Conservation (phyloP, 2,113 vertebrate genomes). For the Orthochromis malagaraziensis region DNA sequence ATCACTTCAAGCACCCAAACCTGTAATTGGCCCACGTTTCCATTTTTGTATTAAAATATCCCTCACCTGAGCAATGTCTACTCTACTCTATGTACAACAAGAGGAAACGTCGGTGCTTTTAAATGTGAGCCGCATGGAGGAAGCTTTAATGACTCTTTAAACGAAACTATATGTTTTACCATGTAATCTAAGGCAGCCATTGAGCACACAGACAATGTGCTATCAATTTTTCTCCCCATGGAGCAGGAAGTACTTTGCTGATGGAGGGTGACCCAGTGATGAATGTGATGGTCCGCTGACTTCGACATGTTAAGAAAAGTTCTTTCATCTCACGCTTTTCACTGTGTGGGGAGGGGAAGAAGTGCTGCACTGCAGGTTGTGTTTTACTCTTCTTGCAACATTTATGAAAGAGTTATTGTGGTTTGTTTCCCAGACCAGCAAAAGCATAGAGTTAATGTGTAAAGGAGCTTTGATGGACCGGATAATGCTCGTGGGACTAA, state of each 20-base stretch:
- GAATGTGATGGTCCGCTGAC: slow-evolving; percentile 71
- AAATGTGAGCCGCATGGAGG: neutral
- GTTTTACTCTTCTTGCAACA: neutral
- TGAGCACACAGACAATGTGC: slow-evolving; percentile 41
- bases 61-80: neutral
- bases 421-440: neutral
- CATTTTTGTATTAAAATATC: neutral
- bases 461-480: neutral
- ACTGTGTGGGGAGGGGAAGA: neutral
- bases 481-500: neutral
- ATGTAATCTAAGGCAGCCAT: neutral
- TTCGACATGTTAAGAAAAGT: slow-evolving; percentile 29
- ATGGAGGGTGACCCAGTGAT: slow-evolving; percentile 32
- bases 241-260: slow-evolving; percentile 48
- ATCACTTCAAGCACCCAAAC: neutral
- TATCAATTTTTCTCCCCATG: slow-evolving; percentile 39
- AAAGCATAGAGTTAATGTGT: neutral
- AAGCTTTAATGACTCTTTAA: neutral
- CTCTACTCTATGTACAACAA: fast-evolving
- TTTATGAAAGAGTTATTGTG: neutral
- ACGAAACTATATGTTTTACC: neutral
- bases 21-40: fast-evolving
- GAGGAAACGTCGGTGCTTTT: neutral
- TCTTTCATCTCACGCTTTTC: slow-evolving; percentile 44
- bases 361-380: neutral